phyloP scores from a whole-genome alignment of 2,113 vertebrate species.

The Dendrocopos noguchii region DNA sequence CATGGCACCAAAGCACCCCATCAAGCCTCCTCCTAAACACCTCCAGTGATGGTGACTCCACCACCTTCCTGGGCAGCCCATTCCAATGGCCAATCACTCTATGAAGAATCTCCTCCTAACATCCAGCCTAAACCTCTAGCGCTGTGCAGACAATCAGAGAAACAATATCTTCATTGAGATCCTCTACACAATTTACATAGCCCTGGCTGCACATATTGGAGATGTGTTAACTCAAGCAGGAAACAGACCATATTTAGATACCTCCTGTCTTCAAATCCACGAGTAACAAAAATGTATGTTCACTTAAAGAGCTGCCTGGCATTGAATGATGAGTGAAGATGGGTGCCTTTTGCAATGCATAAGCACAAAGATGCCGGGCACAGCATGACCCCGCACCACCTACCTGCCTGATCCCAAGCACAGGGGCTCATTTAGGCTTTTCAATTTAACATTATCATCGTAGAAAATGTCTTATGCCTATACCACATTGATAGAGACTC shows the following conservation, averaged over 20 bases:
- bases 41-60: too few species aligned
- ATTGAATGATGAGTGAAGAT: accelerated
- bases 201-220: neutral
- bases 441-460: accelerated
- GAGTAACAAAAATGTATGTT: accelerated
- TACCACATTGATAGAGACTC: neutral
- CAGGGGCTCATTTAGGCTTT: accelerated
- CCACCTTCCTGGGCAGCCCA: too few species aligned
- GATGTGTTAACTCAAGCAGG: neutral
- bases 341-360: accelerated
- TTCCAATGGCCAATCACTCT: too few species aligned
- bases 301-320: neutral
- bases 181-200: too few species aligned
- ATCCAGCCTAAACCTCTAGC: too few species aligned
- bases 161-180: accelerated
- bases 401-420: accelerated
- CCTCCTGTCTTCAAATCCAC: neutral
- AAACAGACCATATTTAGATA: accelerated
- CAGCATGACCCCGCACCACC: accelerated
- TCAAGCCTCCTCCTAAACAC: too few species aligned
- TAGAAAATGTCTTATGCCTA: neutral
- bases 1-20: too few species aligned
- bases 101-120: too few species aligned
- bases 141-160: accelerated
- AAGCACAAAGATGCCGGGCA: neutral